A percentile compares a stretch with the other conserved stretches of the same genome.
These are phyloP conservation scores for Mamestra brassicae DNA, from an alignment of 2,888 invertebrate genomes.

Conservation along the genomic window DNA sequence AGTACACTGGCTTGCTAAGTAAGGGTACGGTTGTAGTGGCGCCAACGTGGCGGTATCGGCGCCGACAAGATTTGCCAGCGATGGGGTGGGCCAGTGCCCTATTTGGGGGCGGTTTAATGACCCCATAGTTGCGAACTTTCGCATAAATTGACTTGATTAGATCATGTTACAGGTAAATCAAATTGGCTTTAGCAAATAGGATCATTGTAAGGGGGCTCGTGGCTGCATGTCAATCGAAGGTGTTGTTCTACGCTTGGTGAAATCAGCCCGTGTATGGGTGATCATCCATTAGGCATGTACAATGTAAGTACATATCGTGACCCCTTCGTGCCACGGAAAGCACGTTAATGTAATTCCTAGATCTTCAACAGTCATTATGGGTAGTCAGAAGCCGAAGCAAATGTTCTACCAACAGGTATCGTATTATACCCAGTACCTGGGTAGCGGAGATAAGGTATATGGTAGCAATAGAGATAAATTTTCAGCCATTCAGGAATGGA, in stretches of 20 bases:
- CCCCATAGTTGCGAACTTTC: conserved; percentile 67
- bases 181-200: conserved; percentile 45
- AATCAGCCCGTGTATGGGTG: too few relatives aligned
- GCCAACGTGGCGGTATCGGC: conserved; percentile 56
- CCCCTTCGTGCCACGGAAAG: neutral
- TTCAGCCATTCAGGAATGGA: neutral
- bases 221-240: neutral
- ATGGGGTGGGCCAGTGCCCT: conserved; percentile 72
- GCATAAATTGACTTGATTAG: conserved; percentile 62
- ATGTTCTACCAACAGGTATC: neutral
- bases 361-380: too few relatives aligned
- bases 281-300: too few relatives aligned
- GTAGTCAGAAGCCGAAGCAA: too few relatives aligned
- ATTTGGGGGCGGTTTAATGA: conserved; percentile 74
- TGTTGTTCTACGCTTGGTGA: neutral
- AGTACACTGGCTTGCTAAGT: conserved; percentile 72
- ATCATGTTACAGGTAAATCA: conserved; percentile 54
- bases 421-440: neutral
- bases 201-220: neutral
- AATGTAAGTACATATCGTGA: too few relatives aligned
- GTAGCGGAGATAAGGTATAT: neutral
- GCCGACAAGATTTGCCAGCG: conserved; percentile 74
- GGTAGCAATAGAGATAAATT: too few relatives aligned
- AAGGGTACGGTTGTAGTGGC: conserved; percentile 69
- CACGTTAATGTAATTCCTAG: neutral